phyloP scores from a whole-genome alignment of 2,113 vertebrate genomes.

The Pelvicachromis taeniatus region DNA sequence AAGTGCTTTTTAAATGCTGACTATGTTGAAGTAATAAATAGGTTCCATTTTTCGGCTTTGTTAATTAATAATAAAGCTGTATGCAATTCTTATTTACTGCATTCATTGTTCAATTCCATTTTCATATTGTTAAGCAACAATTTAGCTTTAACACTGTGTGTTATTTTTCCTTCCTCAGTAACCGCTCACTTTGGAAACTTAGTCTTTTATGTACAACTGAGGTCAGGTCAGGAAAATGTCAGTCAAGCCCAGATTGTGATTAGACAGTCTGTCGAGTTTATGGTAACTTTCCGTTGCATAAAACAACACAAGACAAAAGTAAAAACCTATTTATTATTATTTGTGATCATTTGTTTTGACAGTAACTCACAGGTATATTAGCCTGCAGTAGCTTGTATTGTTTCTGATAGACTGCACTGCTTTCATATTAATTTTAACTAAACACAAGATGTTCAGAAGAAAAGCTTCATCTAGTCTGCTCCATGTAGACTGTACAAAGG shows the following conservation, averaged over 20 bases:
- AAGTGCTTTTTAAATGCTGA: neutral
- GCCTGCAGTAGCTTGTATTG: no score
- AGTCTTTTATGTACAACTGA: neutral
- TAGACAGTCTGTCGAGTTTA: neutral
- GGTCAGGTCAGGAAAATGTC: neutral
- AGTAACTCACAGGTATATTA: no score
- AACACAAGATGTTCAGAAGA: no score
- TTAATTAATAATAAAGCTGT: neutral
- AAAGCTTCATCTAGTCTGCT: no score
- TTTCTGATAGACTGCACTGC: no score
- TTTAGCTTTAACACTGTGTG: neutral
- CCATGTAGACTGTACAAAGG: no score
- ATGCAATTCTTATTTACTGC: neutral
- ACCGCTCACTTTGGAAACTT: neutral
- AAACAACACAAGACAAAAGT: no score
- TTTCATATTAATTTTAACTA: no score
- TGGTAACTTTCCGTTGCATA: no score
- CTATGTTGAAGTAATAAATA: neutral
- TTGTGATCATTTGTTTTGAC: no score
- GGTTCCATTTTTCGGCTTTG: neutral
- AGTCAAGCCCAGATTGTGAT: neutral
- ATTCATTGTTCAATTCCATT: neutral
- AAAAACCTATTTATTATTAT: neutral
- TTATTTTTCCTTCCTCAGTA: neutral
- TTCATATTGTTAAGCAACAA: neutral